Evolutionary conservation across 2,113 vertebrate genomes (phyloP), one percentile per base, ranked within the genome.

Genomic region (Rhinolophus ferrumequinum): DNA sequence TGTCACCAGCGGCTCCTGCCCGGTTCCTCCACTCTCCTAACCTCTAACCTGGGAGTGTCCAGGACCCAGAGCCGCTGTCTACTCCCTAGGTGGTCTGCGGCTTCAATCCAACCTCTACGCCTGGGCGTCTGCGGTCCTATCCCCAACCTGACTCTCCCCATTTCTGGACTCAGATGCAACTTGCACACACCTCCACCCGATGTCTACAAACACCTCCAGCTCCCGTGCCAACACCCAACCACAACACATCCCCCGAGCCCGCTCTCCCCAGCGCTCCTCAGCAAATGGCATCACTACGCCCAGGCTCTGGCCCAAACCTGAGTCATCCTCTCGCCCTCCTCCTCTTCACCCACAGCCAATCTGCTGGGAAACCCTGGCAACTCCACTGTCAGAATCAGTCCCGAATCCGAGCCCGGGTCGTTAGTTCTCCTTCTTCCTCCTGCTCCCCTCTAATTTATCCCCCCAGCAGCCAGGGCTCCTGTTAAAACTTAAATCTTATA

Each of bases 301-400:
- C 4, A 1, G 50, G 85, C 85, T 93, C 38, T 6, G 14, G 79
- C 67, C 95, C 77, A 35, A 52, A 13, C 41, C 56, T 92, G 95
- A 97, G 70, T 93, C 95, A 96, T 86, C 83, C 73, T 92, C 33
- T 9, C 33, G 19, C 47, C 92, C 60, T 76, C 72, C 84, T 24
- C 87, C 85, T 90, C 85, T 33, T 0, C 92, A 80, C 92, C 97
- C 94, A 95, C 92, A 30, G 86, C 58, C 96, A 50, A 92, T 95
- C 94, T 96, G 95, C 67, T 0, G 9, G 92, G 85, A 94, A 80
- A 75, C 93, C 88, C 94, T 72, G 24, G 60, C 8, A 8, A 56
- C 35, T 66, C 85, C 14, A 69, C 92, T 87, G 50, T 66, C 85
- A 60, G 64, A 69, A 56, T 50, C 54, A 50, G 87, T 38, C 90